Percentiles rank a stretch among this genome's conserved stretches.
phyloP scores from a whole-genome alignment of 2,888 invertebrate genomes.

The Frankliniella fusca region DNA sequence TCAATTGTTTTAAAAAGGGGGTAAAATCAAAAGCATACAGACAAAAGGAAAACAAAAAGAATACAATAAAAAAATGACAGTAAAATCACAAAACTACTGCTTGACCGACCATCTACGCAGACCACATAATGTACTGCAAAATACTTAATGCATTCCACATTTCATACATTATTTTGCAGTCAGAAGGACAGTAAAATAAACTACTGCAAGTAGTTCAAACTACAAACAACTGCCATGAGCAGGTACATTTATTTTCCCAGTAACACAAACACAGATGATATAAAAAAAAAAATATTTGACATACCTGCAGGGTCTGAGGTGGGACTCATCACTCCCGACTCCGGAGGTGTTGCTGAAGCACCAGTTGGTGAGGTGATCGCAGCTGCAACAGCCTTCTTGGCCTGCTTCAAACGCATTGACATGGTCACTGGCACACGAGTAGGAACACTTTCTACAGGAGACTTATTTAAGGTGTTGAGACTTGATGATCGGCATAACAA shows the following conservation, averaged over 20 bases:
- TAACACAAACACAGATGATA: no score
- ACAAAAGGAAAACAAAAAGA: neutral
- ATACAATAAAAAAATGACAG: neutral
- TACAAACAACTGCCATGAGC: neutral
- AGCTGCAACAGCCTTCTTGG: constrained; percentile 37
- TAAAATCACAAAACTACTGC: no score
- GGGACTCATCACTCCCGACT: neutral
- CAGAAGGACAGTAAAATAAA: neutral
- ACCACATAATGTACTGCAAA: neutral
- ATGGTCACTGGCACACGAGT: constrained; percentile 57
- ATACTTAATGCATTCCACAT: constrained; percentile 1
- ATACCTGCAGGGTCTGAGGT: neutral
- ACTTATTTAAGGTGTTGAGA: constrained; percentile 46
- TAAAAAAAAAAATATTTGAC: neutral
- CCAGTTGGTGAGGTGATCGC: neutral
- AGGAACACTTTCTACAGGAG: constrained; percentile 46
- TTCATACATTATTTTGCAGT: neutral
- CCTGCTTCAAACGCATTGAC: constrained; percentile 58
- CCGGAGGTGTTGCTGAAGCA: neutral
- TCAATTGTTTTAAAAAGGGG: neutral
- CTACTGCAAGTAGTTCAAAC: neutral
- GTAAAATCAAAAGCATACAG: neutral
- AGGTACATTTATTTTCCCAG: no score
- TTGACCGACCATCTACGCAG: no score
- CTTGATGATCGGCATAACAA: constrained; percentile 52